Evolutionary conservation across 2,888 invertebrate species (phyloP).

Genomic region (Aspidapion aeneum): DNA sequence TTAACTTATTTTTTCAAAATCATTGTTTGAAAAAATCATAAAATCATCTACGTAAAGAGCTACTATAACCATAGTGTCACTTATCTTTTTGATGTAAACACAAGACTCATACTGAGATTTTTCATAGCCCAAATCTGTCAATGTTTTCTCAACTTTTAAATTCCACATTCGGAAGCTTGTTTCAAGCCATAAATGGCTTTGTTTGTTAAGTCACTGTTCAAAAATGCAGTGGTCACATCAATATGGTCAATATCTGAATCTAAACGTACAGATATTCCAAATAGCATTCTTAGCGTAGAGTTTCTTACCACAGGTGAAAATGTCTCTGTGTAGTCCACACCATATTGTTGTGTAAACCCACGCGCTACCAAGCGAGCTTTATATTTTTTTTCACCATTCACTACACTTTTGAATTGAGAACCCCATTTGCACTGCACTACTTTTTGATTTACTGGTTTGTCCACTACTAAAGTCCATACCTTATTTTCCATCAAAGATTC

Average conservation of each 20-base stretch:
- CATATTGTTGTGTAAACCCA: slow-evolving; percentile 31
- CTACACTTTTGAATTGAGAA: slow-evolving; percentile 17
- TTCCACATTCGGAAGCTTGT: slow-evolving; percentile 10
- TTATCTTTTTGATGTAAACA: slow-evolving; percentile 1
- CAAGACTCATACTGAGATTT: slow-evolving; percentile 7
- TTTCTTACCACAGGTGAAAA: slow-evolving; percentile 2
- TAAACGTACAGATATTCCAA: slow-evolving; percentile 26
- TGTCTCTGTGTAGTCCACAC: slow-evolving; percentile 32
- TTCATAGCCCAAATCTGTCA: slow-evolving; percentile 3
- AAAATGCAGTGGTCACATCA: slow-evolving; percentile 14
- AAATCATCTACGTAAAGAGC: slow-evolving; percentile 19
- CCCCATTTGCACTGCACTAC: slow-evolving; percentile 33
- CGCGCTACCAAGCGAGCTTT: slow-evolving; percentile 28
- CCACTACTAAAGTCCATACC: slow-evolving; percentile 31
- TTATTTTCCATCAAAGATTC: slow-evolving; percentile 31
- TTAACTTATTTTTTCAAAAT: slow-evolving; percentile 5
- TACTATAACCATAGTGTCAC: slow-evolving; percentile 1
- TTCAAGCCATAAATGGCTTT: slow-evolving; percentile 11
- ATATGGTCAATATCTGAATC: slow-evolving; percentile 21
- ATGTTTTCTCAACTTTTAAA: background rate
- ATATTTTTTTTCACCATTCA: background rate
- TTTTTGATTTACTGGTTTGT: slow-evolving; percentile 22
- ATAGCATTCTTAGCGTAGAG: slow-evolving; percentile 28
- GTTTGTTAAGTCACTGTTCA: slow-evolving; percentile 16
- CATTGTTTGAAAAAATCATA: slow-evolving; percentile 17